Base-by-base conservation (phyloP, 2,888 invertebrate species). In the Lepeophtheirus nordmannii region DNA sequence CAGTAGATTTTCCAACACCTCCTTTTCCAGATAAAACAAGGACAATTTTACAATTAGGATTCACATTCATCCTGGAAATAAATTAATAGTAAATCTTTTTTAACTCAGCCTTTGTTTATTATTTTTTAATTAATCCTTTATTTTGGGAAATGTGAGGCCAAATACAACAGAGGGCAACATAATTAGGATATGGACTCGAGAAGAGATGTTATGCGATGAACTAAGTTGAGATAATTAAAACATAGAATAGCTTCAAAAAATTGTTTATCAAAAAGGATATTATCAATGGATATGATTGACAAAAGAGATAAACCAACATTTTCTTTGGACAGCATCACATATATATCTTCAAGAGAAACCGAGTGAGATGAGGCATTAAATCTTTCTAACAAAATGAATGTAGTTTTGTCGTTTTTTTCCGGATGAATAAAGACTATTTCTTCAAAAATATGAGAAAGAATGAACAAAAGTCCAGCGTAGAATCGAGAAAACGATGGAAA, bases 1-100 rank as follows among this genome's bases (percentile, higher is more conserved):
- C 85, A 68, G 96, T 96, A 22, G 94, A 96, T 80, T 98, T 99
- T 14, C 98, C 98, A 37, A 98, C 98, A 56, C 98, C 98, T 30
- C 98, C 98, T 81, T 98, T 98, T 1, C 98, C 98, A 1, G 96
- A 96, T 63, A 98, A 80, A n/a, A 98, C 84, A 71, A 98, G 79
- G 72, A 98, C 83, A 57, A 90, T 81, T 74, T 88, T 85, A 46
- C 53, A 46, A 46, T 46, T 17, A n/a, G 53, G 53, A 46, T 46
- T 46, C 14, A 46, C 17, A 5, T 46, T 46, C 53, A 46, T 46
- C n/a, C 53, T 46, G 53, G 2, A 46, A 46, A 46, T 17, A 46
- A 46, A 46, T 46, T n/a, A 14, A 46, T 46, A 46, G 30, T 30
- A 30, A 30, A 30, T 30, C 30, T 30, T 2, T 30, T 30, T 30